phyloP scores from a whole-genome alignment of 2,888 invertebrate genomes.

The Oscheius sp. region DNA sequence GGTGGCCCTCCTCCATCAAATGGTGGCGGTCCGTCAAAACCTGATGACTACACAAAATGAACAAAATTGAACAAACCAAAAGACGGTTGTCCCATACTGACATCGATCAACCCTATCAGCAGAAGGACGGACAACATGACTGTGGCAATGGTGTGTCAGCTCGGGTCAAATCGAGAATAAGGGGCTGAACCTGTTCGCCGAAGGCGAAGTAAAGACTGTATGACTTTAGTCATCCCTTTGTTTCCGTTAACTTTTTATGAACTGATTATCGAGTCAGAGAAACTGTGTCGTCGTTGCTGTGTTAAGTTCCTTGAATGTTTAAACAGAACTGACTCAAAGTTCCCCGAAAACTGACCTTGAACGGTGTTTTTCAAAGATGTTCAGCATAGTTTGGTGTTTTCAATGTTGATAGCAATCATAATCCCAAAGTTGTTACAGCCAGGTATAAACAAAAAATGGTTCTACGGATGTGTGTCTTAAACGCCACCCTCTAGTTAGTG shows the following conservation, averaged over 20 bases:
- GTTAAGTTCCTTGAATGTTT: too few relatives aligned
- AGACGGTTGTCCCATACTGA: slow-evolving; percentile 13
- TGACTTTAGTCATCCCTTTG: neutral
- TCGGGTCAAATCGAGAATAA: slow-evolving; percentile 1
- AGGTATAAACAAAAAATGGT: too few relatives aligned
- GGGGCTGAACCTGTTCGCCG: slow-evolving; percentile 27
- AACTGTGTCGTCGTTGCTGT: too few relatives aligned
- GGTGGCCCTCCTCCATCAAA: neutral
- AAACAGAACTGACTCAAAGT: too few relatives aligned
- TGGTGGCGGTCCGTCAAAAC: neutral
- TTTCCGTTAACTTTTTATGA: neutral
- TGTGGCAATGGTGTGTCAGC: slow-evolving; percentile 23
- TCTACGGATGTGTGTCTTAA: too few relatives aligned
- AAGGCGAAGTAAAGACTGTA: slow-evolving; percentile 4
- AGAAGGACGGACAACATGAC: slow-evolving; percentile 3
- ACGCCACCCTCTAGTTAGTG: too few relatives aligned
- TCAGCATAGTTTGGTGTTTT: too few relatives aligned
- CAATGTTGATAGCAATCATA: too few relatives aligned
- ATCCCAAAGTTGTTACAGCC: too few relatives aligned
- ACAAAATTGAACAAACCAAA: slow-evolving; percentile 11
- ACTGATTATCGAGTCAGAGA: too few relatives aligned
- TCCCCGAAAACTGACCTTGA: too few relatives aligned
- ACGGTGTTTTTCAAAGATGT: too few relatives aligned
- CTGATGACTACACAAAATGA: neutral
- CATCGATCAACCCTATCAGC: slow-evolving; percentile 10